These are phyloP conservation scores for Boleophthalmus pectinirostris DNA, from an alignment of 2,113 vertebrate species.

Conservation along the genomic window DNA sequence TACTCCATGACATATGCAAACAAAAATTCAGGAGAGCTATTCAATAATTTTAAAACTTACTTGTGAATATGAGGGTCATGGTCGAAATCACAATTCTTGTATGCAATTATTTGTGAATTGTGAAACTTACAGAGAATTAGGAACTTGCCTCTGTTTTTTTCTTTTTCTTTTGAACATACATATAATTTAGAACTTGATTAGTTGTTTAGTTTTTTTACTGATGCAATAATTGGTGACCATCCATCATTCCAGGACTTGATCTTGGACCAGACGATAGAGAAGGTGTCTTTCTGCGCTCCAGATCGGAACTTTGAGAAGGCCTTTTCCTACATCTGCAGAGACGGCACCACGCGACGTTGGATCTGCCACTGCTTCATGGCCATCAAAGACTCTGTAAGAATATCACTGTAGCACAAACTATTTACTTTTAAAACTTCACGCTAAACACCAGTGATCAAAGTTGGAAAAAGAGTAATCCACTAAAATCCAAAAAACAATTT, in stretches of 20 bases:
- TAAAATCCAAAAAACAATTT: background rate
- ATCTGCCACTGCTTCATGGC: conserved; percentile 99
- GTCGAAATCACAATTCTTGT: too few relatives aligned
- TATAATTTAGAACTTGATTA: too few relatives aligned
- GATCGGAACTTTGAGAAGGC: conserved; percentile 98
- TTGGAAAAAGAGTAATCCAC: background rate
- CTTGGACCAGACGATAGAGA: conserved; percentile 99
- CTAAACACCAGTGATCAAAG: too few relatives aligned
- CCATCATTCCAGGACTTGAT: conserved; percentile 86
- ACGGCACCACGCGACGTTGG: conserved; percentile 98
- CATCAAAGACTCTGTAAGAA: conserved; percentile 94
- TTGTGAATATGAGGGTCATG: too few relatives aligned
- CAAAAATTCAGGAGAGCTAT: background rate
- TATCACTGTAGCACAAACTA: background rate
- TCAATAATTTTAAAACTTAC: too few relatives aligned
- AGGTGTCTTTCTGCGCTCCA: conserved; percentile 98
- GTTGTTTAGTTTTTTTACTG: too few relatives aligned
- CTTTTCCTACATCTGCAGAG: conserved; percentile 98
- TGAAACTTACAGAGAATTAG: too few relatives aligned
- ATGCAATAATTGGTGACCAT: too few relatives aligned
- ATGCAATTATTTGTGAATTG: too few relatives aligned
- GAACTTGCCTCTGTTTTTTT: too few relatives aligned
- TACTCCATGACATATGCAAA: conserved; percentile 19
- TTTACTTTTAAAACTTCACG: too few relatives aligned
- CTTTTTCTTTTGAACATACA: too few relatives aligned